Evolutionary conservation across 2,888 invertebrate genomes (phyloP).

Genomic region (Spisula solida): DNA sequence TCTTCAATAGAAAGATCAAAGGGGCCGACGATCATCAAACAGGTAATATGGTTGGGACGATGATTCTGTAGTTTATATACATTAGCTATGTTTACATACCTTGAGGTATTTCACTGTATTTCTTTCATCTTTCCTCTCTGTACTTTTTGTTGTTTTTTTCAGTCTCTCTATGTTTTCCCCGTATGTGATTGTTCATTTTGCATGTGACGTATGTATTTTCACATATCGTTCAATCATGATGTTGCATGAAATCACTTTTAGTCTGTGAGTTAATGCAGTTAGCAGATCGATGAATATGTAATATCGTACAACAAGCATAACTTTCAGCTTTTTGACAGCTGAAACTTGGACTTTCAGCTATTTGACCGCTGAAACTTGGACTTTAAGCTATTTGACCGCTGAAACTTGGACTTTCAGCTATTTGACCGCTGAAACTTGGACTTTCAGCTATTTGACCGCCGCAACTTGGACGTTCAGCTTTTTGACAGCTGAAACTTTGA

Average conservation of each 20-base stretch:
- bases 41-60: constrained; percentile 34
- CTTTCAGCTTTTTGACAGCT: too few relatives aligned
- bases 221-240: background rate
- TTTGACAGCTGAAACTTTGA: too few relatives aligned
- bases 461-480: too few relatives aligned
- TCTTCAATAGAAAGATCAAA: constrained; percentile 50
- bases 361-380: too few relatives aligned
- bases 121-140: constrained; percentile 45
- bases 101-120: background rate
- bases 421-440: too few relatives aligned
- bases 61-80: constrained; percentile 35
- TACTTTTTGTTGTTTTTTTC: background rate
- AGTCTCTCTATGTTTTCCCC: background rate
- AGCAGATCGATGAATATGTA: too few relatives aligned
- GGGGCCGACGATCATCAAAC: constrained; percentile 42
- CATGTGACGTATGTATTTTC: background rate
- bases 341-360: too few relatives aligned
- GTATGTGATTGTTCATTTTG: background rate
- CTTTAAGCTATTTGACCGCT: too few relatives aligned
- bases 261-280: background rate
- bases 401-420: too few relatives aligned
- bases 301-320: too few relatives aligned
- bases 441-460: too few relatives aligned
- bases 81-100: constrained; percentile 41
- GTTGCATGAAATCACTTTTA: background rate